Percentiles rank a stretch among this genome's conserved stretches.
Evolutionary conservation across 64 coral and sea anemone genomes (phyloP).

Genomic region (Cladopsammia gracilis): DNA sequence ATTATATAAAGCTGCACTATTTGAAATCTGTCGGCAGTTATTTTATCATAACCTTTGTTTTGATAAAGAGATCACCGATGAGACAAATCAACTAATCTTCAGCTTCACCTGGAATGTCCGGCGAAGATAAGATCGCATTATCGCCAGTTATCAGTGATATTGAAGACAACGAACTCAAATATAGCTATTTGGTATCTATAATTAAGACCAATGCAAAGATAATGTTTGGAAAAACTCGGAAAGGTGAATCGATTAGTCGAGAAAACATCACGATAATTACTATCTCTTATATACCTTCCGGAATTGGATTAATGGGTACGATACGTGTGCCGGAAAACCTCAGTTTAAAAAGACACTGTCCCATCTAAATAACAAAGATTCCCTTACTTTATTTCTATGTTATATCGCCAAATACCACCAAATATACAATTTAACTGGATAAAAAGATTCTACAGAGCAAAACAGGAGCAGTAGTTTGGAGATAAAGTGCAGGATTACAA

Average conservation of each 20-base stretch:
- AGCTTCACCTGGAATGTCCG: background rate
- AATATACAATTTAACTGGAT: too few species aligned
- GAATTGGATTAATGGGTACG: too few species aligned
- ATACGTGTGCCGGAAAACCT: too few species aligned
- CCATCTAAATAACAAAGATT: too few species aligned
- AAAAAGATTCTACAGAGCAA: too few species aligned
- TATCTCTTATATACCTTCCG: too few species aligned
- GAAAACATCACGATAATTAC: background rate
- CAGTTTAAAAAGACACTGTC: too few species aligned
- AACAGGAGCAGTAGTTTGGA: too few species aligned
- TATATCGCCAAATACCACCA: too few species aligned
- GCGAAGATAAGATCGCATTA: conserved; percentile 1
- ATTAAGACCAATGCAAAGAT: conserved; percentile 3
- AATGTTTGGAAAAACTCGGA: background rate
- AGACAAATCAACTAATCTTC: background rate
- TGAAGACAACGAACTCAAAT: background rate
- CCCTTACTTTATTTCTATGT: too few species aligned
- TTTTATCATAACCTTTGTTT: background rate
- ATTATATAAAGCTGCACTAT: background rate
- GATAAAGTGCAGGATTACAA: too few species aligned
- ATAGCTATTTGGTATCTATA: background rate
- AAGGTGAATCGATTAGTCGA: background rate
- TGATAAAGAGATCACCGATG: background rate
- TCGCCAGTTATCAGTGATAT: background rate
- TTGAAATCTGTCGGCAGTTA: background rate